These are phyloP conservation scores for Horisme vitalbata DNA, from an alignment of 2,888 invertebrate genomes.

Conservation along the genomic window DNA sequence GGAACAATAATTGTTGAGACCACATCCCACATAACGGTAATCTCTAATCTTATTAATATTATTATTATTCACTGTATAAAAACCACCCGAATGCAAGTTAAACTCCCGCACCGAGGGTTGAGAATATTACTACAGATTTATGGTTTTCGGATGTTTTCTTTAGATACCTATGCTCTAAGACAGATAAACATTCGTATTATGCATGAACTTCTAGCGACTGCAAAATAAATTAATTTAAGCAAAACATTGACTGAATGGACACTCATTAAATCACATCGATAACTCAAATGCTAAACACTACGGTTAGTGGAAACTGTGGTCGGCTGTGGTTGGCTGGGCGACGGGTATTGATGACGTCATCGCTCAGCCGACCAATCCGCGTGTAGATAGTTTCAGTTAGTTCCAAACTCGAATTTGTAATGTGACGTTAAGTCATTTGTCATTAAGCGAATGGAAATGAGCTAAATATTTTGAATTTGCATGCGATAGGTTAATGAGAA, in stretches of 20 bases:
- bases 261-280: constrained; percentile 41
- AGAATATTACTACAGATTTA: too few species aligned
- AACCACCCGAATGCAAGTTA: too few species aligned
- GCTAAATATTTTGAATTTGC: constrained; percentile 22
- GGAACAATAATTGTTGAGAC: too few species aligned
- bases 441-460: constrained; percentile 22
- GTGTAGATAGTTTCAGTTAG: constrained; percentile 69
- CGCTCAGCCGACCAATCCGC: constrained; percentile 69
- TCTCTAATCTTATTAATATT: too few species aligned
- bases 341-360: constrained; percentile 76
- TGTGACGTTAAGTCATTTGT: constrained; percentile 28
- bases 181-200: background rate
- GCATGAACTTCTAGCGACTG: too few species aligned
- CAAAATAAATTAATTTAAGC: too few species aligned
- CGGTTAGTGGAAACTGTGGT: constrained; percentile 39
- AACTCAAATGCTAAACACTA: constrained; percentile 28
- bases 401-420: constrained; percentile 69
- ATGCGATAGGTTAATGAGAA: constrained; percentile 1
- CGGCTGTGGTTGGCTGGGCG: constrained; percentile 64
- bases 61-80: too few species aligned
- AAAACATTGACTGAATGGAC: background rate
- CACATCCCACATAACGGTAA: too few species aligned
- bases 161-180: too few species aligned
- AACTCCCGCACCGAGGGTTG: too few species aligned
- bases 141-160: too few species aligned